A percentile compares a stretch with the other conserved stretches of the same genome.
phyloP scores from a whole-genome alignment of 2,113 vertebrate genomes.

The Grammomys dolichurus region DNA sequence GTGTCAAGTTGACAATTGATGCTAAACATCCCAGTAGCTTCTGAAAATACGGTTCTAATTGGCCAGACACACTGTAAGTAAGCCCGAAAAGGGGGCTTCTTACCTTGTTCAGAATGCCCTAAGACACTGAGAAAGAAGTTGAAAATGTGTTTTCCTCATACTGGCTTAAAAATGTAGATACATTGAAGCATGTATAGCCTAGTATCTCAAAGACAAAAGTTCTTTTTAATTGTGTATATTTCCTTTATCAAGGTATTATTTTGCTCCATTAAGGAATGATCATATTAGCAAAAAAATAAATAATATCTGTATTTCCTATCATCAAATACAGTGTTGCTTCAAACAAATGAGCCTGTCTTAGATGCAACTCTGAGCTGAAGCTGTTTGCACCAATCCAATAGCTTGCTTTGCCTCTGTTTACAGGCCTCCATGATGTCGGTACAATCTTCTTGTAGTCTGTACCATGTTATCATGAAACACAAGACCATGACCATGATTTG shows the following conservation, averaged over 20 bases:
- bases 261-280: neutral
- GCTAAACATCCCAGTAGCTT: neutral
- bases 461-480: neutral
- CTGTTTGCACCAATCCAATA: neutral
- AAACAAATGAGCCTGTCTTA: neutral
- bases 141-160: constrained; percentile 34
- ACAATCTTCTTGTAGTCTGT: neutral
- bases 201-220: constrained; percentile 15
- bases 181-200: neutral
- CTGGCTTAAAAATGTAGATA: neutral
- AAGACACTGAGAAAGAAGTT: neutral
- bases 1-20: neutral
- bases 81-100: neutral
- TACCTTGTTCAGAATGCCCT: neutral
- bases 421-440: neutral
- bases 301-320: neutral
- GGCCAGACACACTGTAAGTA: constrained; percentile 35
- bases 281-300: neutral
- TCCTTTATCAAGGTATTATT: neutral
- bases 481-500: neutral
- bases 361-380: constrained; percentile 1
- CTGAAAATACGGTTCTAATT: neutral
- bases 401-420: neutral
- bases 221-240: neutral
- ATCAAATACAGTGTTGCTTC: constrained; percentile 6